phyloP scores from a whole-genome alignment of 2,888 invertebrate genomes.

The Norana najaformis region DNA sequence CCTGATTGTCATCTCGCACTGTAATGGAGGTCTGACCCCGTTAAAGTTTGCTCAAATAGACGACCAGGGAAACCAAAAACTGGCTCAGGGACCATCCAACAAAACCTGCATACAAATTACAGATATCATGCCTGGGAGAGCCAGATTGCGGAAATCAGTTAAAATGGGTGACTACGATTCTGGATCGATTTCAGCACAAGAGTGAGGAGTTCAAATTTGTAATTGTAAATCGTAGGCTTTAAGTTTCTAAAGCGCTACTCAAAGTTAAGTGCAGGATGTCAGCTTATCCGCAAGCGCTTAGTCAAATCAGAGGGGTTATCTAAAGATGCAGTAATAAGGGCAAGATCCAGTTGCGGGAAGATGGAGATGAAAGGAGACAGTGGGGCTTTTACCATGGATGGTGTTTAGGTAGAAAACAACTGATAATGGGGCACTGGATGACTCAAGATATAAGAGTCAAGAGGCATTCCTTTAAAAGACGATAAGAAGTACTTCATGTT shows the following conservation, averaged over 20 bases:
- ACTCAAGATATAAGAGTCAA: too few species aligned
- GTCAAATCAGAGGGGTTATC: neutral
- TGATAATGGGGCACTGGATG: too few species aligned
- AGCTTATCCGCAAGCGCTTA: neutral
- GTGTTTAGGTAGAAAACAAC: too few species aligned
- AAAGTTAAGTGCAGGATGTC: neutral
- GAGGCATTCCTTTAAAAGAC: too few species aligned
- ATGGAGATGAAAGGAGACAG: neutral
- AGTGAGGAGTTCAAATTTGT: neutral
- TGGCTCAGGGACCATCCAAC: too few species aligned
- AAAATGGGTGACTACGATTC: neutral
- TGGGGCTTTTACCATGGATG: neutral
- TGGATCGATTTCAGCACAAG: neutral
- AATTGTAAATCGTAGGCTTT: neutral
- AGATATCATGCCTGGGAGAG: neutral
- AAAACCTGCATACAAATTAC: neutral
- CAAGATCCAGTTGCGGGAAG: neutral
- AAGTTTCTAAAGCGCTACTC: neutral
- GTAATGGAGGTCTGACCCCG: neutral
- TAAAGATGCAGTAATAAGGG: neutral
- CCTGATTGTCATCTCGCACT: too few species aligned
- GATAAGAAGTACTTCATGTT: too few species aligned
- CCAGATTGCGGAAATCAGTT: neutral
- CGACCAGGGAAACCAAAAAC: neutral
- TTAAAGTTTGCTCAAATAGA: neutral